Conservation (phyloP, 2,888 invertebrate species). For the Pandemis cinnamomeana region DNA sequence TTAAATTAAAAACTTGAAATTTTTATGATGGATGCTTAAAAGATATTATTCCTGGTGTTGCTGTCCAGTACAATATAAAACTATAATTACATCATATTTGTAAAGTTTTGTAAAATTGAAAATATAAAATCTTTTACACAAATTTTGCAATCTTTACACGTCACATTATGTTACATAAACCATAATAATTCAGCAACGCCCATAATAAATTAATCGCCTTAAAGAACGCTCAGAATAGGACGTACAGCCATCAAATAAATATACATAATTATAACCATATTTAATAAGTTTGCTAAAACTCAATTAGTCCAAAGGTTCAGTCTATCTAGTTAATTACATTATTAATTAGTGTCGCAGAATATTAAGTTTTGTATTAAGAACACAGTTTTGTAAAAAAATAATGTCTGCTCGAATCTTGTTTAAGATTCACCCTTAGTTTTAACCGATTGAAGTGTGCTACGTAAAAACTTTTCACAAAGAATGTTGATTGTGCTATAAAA, state of each 20-base stretch:
- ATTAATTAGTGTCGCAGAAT: background rate
- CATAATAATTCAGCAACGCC: too few relatives aligned
- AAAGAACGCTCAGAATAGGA: too few relatives aligned
- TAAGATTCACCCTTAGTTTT: background rate
- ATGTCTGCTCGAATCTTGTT: background rate
- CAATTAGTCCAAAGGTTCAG: slow-evolving; percentile 14
- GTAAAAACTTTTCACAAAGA: slow-evolving; percentile 31
- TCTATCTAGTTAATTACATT: background rate
- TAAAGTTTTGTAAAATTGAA: too few relatives aligned
- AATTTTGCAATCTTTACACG: too few relatives aligned
- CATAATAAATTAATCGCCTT: too few relatives aligned
- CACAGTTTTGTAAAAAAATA: background rate
- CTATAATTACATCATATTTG: too few relatives aligned
- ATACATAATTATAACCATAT: background rate
- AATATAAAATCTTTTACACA: too few relatives aligned
- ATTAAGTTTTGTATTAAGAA: background rate
- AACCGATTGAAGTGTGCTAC: slow-evolving; percentile 32
- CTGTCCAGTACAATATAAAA: background rate
- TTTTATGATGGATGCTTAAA: background rate
- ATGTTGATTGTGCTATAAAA: slow-evolving; percentile 41
- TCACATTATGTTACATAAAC: too few relatives aligned
- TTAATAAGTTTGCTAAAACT: background rate
- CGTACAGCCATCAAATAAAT: too few relatives aligned
- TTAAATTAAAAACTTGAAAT: background rate
- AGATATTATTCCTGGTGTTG: background rate